Evolutionary conservation across 1,140 invertebrate species (phyloP), one percentile per base, ranked within the genome.

Genomic region (Drosophila seguyi): DNA sequence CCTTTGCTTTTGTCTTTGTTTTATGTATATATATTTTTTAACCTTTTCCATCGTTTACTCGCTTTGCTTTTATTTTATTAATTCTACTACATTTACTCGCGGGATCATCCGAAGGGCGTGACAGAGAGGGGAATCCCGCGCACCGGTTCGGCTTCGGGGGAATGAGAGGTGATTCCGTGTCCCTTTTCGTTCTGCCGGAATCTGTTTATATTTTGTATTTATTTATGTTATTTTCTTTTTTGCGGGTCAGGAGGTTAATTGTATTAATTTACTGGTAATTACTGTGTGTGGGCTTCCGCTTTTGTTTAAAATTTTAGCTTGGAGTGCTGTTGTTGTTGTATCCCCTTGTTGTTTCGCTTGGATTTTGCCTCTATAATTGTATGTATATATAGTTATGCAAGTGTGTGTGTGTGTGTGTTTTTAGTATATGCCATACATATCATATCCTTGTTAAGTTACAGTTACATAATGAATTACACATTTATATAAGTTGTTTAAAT

Each of bases 381-480:
- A 62, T 76, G 29, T 75, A 42, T 65, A 45, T 75, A 42, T 65
- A 45, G 58, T 29, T 75, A 57, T 78, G 58, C 77, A 59, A 68
- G 41, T 72, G 18, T 31, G 25, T 50, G 38, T 75, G 22, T 68
- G 1, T 50, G 57, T 73, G 20, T 65, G 18, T 75, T 53, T 84
- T 68, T 67, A 41, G 45, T 81, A 62, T 79, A 61, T 91, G 60
- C 78, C 79, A 72, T 78, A 78, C 75, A 77, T 82, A 81, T 85
- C 88, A 78, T 85, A 86, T 84, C 65, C 74, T 48, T 78, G 61
- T 90, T 84, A 82, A 82, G 82, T 84, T 88, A 87, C 79, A 80
- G 68, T 90, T 88, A 84, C 76, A 84, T 80, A 80, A 84, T 74
- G 80, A 84, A 79, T 79, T 79, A 79, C 75, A 79, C 75, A 77